Conservation (phyloP, 1,140 invertebrate genomes). For the Coptotermes formosanus region DNA sequence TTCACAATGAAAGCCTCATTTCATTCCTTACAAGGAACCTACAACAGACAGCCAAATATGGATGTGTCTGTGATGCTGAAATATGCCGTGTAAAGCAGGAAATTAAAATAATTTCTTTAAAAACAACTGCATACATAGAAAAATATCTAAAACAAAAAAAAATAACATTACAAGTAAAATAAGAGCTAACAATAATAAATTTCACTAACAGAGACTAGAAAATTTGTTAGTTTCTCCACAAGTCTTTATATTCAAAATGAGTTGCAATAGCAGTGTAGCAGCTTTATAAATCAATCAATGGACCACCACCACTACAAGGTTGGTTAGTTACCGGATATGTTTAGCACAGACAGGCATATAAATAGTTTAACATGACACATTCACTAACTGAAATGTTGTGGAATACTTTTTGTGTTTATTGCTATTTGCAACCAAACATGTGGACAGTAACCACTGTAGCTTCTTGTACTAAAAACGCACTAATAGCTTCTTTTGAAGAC, state of each 20-base stretch:
- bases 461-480: not conserved
- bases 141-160: not conserved
- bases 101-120: not conserved
- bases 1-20: not conserved
- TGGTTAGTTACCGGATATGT: not conserved
- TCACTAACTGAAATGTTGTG: not conserved
- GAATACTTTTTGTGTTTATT: not conserved
- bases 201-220: constrained; percentile 6
- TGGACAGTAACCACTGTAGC: not conserved
- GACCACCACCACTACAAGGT: not conserved
- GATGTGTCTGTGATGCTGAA: not conserved
- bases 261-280: not conserved
- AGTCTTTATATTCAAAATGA: not conserved
- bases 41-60: not conserved
- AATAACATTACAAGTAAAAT: constrained; percentile 14
- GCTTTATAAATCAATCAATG: not conserved
- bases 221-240: not conserved
- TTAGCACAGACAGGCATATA: not conserved
- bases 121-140: not conserved
- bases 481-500: not conserved
- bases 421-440: not conserved
- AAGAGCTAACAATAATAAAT: not conserved
- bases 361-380: not conserved
- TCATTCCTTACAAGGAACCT: not conserved
- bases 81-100: not conserved